Evolutionary conservation across 2,888 invertebrate species (phyloP).

Genomic region (Pseudococcus longispinus): DNA sequence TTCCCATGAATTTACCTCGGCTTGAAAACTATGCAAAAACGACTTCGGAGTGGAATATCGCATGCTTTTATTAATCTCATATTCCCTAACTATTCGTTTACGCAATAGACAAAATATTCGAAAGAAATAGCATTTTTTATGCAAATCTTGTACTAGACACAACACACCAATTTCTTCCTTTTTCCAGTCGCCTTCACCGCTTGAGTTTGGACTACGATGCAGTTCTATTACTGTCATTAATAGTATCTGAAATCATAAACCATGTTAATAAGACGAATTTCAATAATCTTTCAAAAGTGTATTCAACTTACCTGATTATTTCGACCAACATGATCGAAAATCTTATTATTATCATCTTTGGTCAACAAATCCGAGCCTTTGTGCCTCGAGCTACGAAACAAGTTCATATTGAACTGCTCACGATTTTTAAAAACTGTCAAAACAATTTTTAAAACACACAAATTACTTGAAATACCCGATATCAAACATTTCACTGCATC

Average conservation of each 20-base stretch:
- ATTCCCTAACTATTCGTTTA: constrained; percentile 86
- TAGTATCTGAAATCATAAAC: constrained; percentile 71
- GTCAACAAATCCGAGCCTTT: no score
- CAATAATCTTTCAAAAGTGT: no score
- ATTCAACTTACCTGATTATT: no score
- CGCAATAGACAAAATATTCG: constrained; percentile 84
- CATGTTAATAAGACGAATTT: not conserved
- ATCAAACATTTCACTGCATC: no score
- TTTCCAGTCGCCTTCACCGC: constrained; percentile 79
- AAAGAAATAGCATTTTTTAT: constrained; percentile 86
- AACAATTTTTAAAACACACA: no score
- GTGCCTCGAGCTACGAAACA: no score
- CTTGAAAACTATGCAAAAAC: constrained; percentile 92
- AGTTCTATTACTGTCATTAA: constrained; percentile 87
- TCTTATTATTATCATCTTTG: no score
- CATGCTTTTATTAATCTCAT: constrained; percentile 87
- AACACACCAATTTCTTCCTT: constrained; percentile 86
- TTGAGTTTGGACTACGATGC: constrained; percentile 82
- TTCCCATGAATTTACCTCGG: constrained; percentile 72
- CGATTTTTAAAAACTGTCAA: no score
- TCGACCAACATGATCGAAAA: no score
- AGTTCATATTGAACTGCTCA: no score
- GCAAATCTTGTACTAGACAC: constrained; percentile 89
- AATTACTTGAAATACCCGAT: no score
- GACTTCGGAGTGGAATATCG: constrained; percentile 80